A percentile compares a stretch with the other conserved stretches of the same genome.
Evolutionary conservation across 2,113 vertebrate species (phyloP).

Genomic region (Urocitellus parryii): DNA sequence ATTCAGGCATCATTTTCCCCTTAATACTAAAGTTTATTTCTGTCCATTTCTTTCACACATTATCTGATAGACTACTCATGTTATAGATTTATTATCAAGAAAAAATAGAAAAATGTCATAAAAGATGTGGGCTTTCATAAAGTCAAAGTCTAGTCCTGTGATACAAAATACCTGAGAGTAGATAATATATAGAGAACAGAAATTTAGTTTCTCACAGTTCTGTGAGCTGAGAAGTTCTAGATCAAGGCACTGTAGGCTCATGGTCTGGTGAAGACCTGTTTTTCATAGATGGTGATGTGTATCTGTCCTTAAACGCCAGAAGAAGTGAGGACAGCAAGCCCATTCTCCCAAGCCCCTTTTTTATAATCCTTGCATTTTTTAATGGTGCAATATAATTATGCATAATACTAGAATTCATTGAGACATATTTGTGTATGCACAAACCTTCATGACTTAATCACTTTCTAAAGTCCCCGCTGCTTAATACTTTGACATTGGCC

Average conservation of each 20-base stretch:
- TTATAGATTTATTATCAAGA: not conserved
- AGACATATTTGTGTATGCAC: no score
- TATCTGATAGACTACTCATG: not conserved
- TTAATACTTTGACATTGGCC: not conserved
- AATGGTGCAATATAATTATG: not conserved
- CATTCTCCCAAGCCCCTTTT: not conserved
- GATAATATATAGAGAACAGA: not conserved
- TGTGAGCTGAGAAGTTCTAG: not conserved
- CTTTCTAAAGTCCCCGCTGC: not conserved
- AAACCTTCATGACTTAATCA: not conserved
- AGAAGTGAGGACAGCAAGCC: not conserved
- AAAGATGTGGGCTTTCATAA: not conserved
- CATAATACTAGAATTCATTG: no score
- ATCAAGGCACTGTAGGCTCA: not conserved
- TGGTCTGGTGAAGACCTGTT: not conserved
- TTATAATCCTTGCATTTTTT: not conserved
- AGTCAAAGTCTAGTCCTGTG: not conserved
- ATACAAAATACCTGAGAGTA: not conserved
- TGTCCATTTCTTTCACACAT: not conserved
- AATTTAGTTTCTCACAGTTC: not conserved
- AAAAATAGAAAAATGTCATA: constrained; percentile 7
- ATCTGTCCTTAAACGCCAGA: not conserved
- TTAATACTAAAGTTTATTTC: not conserved
- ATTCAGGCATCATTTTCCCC: not conserved
- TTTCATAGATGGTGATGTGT: not conserved